Evolutionary conservation across 1,140 invertebrate genomes (phyloP), one percentile per base, ranked within the genome.

Genomic region (Drosophila neocordata): DNA sequence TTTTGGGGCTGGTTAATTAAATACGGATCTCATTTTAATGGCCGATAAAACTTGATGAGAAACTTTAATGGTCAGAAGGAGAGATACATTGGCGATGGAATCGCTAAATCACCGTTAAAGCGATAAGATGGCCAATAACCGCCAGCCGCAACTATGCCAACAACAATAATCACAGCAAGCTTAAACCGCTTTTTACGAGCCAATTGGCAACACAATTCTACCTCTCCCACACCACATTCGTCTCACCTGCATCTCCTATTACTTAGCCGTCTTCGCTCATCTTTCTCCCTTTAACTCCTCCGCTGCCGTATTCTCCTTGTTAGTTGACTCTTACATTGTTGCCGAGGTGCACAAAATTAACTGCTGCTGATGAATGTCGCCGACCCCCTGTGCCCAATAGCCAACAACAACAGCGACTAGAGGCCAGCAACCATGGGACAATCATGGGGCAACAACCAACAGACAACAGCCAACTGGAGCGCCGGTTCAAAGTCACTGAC

Each of bases 31-130:
- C 78, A 67, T 75, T 90, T 91, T 85, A 91, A 91, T 88, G 75
- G 59, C 62, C 82, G 76, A 82, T 91, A 91, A 91, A 91, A 90
- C 75, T 85, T 91, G 89, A 91, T 91, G 89, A 91, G 90, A 84
- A 79, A 75, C 72, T 88, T 87, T 87, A 87, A 87, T 87, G 82
- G 79, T 75, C 13, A 62, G 37, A 51, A 53, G 15, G 31, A 13
- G 55, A 38, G 67, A 57, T 18, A 53, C 22, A 37, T 34, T 62
- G 24, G 31, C 38, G 41, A 31, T 57, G 37, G 64, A 69, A 77
- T 85, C 76, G 82, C 81, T 81, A 85, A 85, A 87, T 85, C 81
- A 85, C 81, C 81, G 82, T 85, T 85, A 85, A 85, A 76, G 71
- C 82, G 82, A 87, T 85, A 85, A 78, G 65, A 65, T 76, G 73